phyloP scores from a whole-genome alignment of 64 coral and sea anemone genomes.

The Stichodactyla helianthus region DNA sequence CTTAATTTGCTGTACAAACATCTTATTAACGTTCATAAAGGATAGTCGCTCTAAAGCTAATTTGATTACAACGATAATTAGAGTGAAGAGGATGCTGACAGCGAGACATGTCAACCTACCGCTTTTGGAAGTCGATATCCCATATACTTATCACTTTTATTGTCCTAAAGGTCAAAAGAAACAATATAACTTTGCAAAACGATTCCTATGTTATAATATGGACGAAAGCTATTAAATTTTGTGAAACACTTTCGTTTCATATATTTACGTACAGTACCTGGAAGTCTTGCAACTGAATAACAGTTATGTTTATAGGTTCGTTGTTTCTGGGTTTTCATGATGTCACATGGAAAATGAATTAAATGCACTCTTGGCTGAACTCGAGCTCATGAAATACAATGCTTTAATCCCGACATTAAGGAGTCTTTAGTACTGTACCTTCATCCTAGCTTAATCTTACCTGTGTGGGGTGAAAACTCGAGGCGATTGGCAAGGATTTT shows the following conservation, averaged over 20 bases:
- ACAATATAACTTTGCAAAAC: neutral
- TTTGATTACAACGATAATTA: neutral
- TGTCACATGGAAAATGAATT: too few relatives aligned
- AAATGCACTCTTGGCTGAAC: too few relatives aligned
- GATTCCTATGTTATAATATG: too few relatives aligned
- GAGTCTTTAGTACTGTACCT: neutral
- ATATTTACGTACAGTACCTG: too few relatives aligned
- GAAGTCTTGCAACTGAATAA: too few relatives aligned
- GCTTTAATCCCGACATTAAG: neutral
- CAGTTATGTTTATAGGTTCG: too few relatives aligned
- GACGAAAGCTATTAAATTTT: too few relatives aligned
- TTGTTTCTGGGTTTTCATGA: too few relatives aligned
- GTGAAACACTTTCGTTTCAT: too few relatives aligned
- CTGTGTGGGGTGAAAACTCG: neutral
- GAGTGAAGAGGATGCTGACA: neutral
- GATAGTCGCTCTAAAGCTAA: neutral
- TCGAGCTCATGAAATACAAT: neutral
- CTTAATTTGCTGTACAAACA: neutral
- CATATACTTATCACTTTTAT: slow-evolving; percentile 1
- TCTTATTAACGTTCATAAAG: neutral
- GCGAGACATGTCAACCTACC: neutral
- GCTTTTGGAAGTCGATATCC: slow-evolving; percentile 15
- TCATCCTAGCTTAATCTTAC: neutral
- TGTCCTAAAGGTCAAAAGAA: neutral
- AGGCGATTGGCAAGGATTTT: neutral